Percentiles rank a stretch among this genome's conserved stretches.
Conservation (phyloP, 2,888 invertebrate genomes). For the Agrochola lychnidis region DNA sequence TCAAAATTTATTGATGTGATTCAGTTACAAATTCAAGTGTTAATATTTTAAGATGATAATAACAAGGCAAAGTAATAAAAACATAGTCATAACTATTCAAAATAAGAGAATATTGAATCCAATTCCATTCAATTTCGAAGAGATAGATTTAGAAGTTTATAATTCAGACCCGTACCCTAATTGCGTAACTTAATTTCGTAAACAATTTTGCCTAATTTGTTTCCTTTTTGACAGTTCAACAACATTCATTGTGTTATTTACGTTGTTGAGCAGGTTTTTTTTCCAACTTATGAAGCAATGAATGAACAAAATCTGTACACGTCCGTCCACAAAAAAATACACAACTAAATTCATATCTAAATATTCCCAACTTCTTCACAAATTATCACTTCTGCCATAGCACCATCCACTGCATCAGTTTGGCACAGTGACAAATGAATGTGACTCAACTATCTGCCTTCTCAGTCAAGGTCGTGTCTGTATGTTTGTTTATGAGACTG, state of each 20-base stretch:
- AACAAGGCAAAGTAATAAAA: background rate
- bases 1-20: background rate
- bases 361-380: background rate
- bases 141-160: background rate
- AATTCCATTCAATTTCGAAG: background rate
- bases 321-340: background rate
- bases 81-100: background rate
- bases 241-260: too few relatives aligned
- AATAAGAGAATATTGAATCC: background rate
- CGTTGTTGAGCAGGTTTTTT: too few relatives aligned
- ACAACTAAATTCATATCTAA: background rate
- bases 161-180: background rate
- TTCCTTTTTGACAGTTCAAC: too few relatives aligned
- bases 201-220: too few relatives aligned
- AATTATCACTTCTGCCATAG: constrained; percentile 59
- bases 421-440: constrained; percentile 58
- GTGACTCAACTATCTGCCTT: constrained; percentile 52
- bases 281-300: too few relatives aligned
- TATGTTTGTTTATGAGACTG: constrained; percentile 39
- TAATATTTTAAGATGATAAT: background rate
- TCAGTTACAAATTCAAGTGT: background rate
- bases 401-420: constrained; percentile 73
- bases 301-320: background rate
- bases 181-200: too few relatives aligned
- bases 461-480: constrained; percentile 63